Base-by-base conservation (phyloP, 2,113 vertebrate genomes). In the Amazona vittata region DNA sequence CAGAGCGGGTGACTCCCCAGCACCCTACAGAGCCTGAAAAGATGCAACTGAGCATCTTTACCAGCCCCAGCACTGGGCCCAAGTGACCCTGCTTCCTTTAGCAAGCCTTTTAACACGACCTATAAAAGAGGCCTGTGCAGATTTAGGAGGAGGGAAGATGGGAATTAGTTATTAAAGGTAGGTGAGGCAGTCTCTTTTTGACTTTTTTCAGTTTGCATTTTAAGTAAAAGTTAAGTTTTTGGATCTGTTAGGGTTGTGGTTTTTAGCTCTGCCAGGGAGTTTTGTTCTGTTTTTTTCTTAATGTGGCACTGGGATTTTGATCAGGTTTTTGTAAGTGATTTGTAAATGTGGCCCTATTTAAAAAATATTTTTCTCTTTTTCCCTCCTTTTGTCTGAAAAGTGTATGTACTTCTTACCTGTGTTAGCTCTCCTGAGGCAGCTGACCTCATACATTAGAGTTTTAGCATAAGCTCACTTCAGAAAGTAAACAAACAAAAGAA, bases 11-110 rank as follows among this genome's bases (percentile, higher is more conserved):
- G 20, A 52, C 83, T 59, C 11, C 50, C 41, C 39, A 28, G 18
- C 64, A 65, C 57, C 47, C 67, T 1, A 1, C 53, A 5, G 63
- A 65, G 63, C 39, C 31, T 0, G 0, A 15, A 31, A 85, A 75
- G 53, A 33, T 52, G 59, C 62, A 94, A 82, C 79, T 94, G 85
- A 68, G 50, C 82, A 83, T 43, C 78, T 63, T 96, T 55, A 86
- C 59, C n/a, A 94, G 37, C 71, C 29, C 63, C 75, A 67, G 8
- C 49, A 33, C 44, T 12, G 59, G 16, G 57, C 62, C 65, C 81
- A 73, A 35, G 70, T 88, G 81, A 88, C 41, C 71, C 55, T 43
- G 41, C 46, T 92, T 74, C 82, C 87, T 47, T 19, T 55, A 81
- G 86, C 8, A 11, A 92, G 75, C 46, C 71, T 86, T 85, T 73